These are phyloP conservation scores for Parapristionchus giblindavisi DNA, from an alignment of 2,888 invertebrate genomes.

Conservation along the genomic window DNA sequence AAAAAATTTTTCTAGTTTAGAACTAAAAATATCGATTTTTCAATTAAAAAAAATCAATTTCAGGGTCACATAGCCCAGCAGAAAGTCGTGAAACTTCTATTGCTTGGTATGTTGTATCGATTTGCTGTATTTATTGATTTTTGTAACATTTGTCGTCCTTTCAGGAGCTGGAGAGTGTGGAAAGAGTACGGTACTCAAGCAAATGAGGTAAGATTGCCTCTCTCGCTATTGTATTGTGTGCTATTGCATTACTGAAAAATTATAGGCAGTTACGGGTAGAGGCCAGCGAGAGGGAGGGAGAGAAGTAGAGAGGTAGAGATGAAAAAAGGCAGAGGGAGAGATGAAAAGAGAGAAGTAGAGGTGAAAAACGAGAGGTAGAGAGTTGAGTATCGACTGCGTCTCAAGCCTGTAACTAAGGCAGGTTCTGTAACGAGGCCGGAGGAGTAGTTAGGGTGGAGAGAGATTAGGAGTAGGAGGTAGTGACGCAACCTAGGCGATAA, in stretches of 20 bases:
- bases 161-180: slow-evolving; percentile 61
- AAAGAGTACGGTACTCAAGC: slow-evolving; percentile 63
- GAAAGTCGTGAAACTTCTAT: slow-evolving; percentile 61
- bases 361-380: too few relatives aligned
- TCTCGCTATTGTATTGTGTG: background rate
- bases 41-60: background rate
- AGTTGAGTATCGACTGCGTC: too few relatives aligned
- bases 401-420: too few relatives aligned
- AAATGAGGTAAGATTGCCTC: slow-evolving; percentile 50
- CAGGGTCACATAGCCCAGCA: slow-evolving; percentile 56
- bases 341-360: too few relatives aligned
- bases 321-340: slow-evolving; percentile 13
- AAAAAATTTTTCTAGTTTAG: too few relatives aligned
- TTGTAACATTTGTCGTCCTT: background rate
- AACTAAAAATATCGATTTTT: slow-evolving; percentile 1
- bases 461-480: too few relatives aligned
- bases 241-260: too few relatives aligned
- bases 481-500: too few relatives aligned
- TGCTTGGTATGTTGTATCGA: slow-evolving; percentile 51
- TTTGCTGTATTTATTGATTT: background rate
- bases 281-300: background rate
- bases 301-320: background rate
- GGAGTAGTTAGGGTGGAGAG: too few relatives aligned
- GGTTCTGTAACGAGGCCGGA: too few relatives aligned
- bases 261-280: too few relatives aligned